Base-by-base conservation (phyloP, 2,113 vertebrate genomes). In the Erythrolamprus reginae region DNA sequence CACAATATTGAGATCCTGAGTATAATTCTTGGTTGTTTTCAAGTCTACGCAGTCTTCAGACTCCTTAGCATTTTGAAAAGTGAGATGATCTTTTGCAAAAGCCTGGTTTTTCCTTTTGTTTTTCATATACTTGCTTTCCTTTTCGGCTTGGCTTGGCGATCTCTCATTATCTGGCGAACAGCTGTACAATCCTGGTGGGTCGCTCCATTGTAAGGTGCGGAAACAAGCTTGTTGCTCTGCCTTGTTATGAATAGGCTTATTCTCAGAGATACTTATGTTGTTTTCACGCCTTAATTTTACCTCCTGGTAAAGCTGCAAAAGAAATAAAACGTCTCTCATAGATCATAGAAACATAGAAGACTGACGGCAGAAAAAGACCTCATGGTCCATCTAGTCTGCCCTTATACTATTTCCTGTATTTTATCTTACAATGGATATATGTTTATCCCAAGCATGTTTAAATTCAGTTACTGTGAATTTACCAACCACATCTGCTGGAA, bases 301-400 rank as follows among this genome's bases (percentile, higher is more conserved):
- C 95, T 99, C 98, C 95, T 97, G 97, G 95, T 98, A 99, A 95
- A 99, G 97, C 99, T 99, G 94, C 84, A 96, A 94, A 95, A 87
- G 90, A 92, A 95, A 90, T 0, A 92, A 88, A 58, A 93, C 53
- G 13, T 1, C 4, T 17, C 86, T 65, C 92, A 61, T 93, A 92
- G 89, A 83, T 56, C n/a, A n/a, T n/a, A n/a, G n/a, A n/a, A n/a
- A n/a, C n/a, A n/a, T n/a, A n/a, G n/a, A n/a, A n/a, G n/a, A n/a
- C n/a, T n/a, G n/a, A n/a, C n/a, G n/a, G n/a, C n/a, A n/a, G n/a
- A n/a, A n/a, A n/a, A n/a, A n/a, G n/a, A n/a, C n/a, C n/a, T n/a
- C n/a, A n/a, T n/a, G n/a, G n/a, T n/a, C n/a, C n/a, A n/a, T n/a
- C n/a, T n/a, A n/a, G n/a, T n/a, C n/a, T n/a, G n/a, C n/a, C n/a